Evolutionary conservation across 2,113 vertebrate species (phyloP).

Genomic region (Nanorana parkeri): DNA sequence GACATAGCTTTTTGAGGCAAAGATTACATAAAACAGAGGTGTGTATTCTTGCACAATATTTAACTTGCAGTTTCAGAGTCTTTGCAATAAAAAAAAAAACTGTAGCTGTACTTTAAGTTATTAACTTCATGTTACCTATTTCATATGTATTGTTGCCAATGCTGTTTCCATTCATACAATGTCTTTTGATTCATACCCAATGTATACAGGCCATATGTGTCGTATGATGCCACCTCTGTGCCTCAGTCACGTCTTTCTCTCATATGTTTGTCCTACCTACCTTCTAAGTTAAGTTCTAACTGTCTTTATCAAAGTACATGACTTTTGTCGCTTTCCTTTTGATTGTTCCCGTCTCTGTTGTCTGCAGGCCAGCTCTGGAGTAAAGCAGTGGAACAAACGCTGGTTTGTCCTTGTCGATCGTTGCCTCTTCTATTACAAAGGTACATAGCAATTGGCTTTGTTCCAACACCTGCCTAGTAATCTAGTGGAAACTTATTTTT

Average conservation of each 20-base stretch:
- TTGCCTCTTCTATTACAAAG: constrained; percentile 97
- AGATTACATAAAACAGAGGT: no score
- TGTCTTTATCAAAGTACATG: not conserved
- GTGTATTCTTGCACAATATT: no score
- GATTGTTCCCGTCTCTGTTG: not conserved
- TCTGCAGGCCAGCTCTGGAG: constrained; percentile 89
- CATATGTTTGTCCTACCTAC: no score
- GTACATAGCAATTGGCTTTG: constrained; percentile 65
- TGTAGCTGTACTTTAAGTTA: no score
- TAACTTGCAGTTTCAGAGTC: no score
- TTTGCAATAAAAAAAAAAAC: no score
- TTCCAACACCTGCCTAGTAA: not conserved
- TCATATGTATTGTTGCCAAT: no score
- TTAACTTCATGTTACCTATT: no score
- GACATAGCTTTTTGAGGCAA: no score
- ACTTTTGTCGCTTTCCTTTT: not conserved
- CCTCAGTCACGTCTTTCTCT: no score
- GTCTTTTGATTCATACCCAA: no score
- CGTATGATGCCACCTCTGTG: not conserved
- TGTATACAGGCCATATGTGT: not conserved
- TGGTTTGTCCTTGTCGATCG: constrained; percentile 95
- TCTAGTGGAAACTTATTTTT: not conserved
- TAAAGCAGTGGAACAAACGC: constrained; percentile 96
- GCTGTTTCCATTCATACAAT: no score
- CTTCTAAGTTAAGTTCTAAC: not conserved